Evolutionary conservation across 2,888 invertebrate species (phyloP).

Genomic region (Disparrhopalites patrizii): DNA sequence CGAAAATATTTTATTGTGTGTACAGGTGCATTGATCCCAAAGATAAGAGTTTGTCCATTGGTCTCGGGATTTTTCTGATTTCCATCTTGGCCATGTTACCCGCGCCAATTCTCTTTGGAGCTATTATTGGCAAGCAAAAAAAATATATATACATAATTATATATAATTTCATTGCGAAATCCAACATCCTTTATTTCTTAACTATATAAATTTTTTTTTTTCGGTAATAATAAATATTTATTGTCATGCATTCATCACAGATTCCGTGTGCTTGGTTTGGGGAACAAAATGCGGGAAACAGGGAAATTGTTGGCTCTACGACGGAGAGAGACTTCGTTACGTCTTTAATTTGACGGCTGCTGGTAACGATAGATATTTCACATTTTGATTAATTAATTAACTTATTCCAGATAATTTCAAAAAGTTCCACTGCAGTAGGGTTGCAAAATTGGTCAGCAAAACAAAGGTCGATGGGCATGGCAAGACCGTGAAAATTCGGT

Average conservation of each 20-base stretch:
- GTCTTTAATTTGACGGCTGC: conserved; percentile 64
- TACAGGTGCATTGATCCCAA: conserved; percentile 59
- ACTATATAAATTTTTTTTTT: not conserved
- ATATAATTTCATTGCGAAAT: not conserved
- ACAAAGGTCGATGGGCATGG: too few species aligned
- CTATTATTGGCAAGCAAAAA: conserved; percentile 58
- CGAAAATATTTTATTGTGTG: not conserved
- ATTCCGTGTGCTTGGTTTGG: conserved; percentile 67
- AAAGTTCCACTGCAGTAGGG: too few species aligned
- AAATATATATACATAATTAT: not conserved
- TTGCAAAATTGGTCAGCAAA: too few species aligned
- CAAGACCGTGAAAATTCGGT: too few species aligned
- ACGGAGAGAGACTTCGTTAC: conserved; percentile 62
- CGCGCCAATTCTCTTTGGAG: conserved; percentile 67
- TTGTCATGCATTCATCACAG: conserved; percentile 51
- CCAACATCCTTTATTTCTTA: too few species aligned
- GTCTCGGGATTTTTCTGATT: conserved; percentile 60
- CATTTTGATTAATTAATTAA: too few species aligned
- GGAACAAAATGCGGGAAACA: conserved; percentile 66
- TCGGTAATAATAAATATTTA: not conserved
- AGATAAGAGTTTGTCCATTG: conserved; percentile 65
- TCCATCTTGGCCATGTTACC: conserved; percentile 65
- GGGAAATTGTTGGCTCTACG: conserved; percentile 72
- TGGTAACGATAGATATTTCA: conserved; percentile 51
- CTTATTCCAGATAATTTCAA: too few species aligned